These are phyloP conservation scores for Boloria euphrosyne DNA, from an alignment of 2,888 invertebrate genomes.

Conservation along the genomic window DNA sequence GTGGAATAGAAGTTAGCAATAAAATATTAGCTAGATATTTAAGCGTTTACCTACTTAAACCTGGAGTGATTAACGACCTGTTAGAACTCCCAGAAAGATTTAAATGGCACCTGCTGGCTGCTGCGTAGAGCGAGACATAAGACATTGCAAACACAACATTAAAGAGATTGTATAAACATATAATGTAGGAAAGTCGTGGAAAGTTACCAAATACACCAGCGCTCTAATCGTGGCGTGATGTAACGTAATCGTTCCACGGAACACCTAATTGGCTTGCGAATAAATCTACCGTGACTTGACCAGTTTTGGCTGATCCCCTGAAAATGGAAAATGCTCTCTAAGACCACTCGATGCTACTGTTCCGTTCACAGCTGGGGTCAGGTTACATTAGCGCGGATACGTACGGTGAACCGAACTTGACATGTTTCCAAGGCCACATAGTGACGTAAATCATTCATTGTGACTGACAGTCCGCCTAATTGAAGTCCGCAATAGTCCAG, in stretches of 20 bases:
- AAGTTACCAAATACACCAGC: slow-evolving; percentile 38
- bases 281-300: slow-evolving; percentile 39
- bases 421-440: slow-evolving; percentile 50
- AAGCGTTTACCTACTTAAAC: slow-evolving; percentile 5
- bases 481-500: slow-evolving; percentile 41
- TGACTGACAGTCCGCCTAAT: slow-evolving; percentile 52
- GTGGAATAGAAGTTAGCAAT: slow-evolving; percentile 1
- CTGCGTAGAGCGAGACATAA: not conserved
- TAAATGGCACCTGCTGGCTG: not conserved
- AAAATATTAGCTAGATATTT: not conserved
- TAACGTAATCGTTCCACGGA: slow-evolving; percentile 35
- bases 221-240: slow-evolving; percentile 31
- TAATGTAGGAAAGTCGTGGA: slow-evolving; percentile 34
- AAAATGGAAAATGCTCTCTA: slow-evolving; percentile 27
- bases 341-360: not conserved
- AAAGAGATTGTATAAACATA: slow-evolving; percentile 6
- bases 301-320: slow-evolving; percentile 31
- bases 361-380: slow-evolving; percentile 26
- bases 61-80: not conserved
- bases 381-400: slow-evolving; percentile 26
- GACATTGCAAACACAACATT: not conserved
- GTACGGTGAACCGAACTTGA: slow-evolving; percentile 55
- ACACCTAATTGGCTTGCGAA: slow-evolving; percentile 41
- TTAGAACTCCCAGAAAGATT: not conserved
- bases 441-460: slow-evolving; percentile 51